Base-by-base conservation (phyloP, 2,888 invertebrate species). In the Tenthredo amoena region DNA sequence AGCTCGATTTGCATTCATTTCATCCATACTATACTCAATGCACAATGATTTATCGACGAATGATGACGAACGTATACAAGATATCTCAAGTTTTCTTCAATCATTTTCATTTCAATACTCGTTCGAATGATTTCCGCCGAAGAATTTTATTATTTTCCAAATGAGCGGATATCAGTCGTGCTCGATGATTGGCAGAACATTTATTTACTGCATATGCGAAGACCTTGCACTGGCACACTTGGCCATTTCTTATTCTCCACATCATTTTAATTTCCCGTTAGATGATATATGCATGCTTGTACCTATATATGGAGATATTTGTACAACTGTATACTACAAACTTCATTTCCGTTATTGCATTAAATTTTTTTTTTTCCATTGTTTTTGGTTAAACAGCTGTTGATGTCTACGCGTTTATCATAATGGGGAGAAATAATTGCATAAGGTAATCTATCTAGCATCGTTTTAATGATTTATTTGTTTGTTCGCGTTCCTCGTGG, bases 391-490 rank as follows among this genome's bases (percentile, higher is more conserved):
- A n/a, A 37, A n/a, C n/a, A 26, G 26, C 21, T 21, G 47, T 34
- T 31, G 4, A 12, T 31, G 12, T 68, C 26, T 31, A n/a, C 47
- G 15, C 43, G 10, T 21, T 74, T 21, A 4, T 26, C 26, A 26
- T 4, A 43, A 21, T 9, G 43, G 9, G 12, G 15, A 21, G 1
- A 21, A 74, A n/a, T 26, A 21, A 43, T 43, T 74, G 40, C 40
- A 74, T 1, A 43, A 43, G 72, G 43, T 18, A n/a, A 40, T 43
- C 9, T 15, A 37, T 71, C 71, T 37, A 34, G 37, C 40, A 77
- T 77, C 34, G 77, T 55, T 31, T n/a, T 55, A 50, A 18, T 50
- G 77, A 77, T 77, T 77, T 77, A 77, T 77, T 21, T 21, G 77
- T 34, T 77, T 55, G 15, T 34, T 55, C 47, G 43, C 26, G 10